A percentile compares a stretch with the other conserved stretches of the same genome.
These are phyloP conservation scores for Uria aalge DNA, from an alignment of 2,113 vertebrate genomes.

Conservation along the genomic window DNA sequence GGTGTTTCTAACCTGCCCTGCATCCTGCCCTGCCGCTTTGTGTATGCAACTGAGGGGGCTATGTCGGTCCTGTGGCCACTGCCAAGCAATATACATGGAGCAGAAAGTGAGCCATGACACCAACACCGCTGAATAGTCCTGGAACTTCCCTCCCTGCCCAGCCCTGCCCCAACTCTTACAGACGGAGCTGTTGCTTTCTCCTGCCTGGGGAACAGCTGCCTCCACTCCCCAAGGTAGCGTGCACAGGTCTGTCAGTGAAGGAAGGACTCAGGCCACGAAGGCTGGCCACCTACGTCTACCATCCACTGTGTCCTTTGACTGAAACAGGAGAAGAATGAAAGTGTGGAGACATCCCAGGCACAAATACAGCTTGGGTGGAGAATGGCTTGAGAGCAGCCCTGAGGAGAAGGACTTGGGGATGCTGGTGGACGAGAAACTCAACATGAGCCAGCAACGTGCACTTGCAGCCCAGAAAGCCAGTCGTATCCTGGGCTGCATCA, in stretches of 20 bases:
- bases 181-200: not conserved
- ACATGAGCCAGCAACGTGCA: too few species aligned
- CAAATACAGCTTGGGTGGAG: too few species aligned
- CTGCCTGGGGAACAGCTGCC: not conserved
- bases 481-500: too few species aligned
- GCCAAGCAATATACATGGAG: rapidly evolving
- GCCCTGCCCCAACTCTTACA: too few species aligned
- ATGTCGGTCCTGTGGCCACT: too few species aligned
- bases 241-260: rapidly evolving
- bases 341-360: too few species aligned
- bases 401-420: too few species aligned
- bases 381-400: too few species aligned
- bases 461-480: too few species aligned
- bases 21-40: not conserved
- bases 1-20: not conserved
- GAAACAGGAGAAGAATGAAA: not conserved
- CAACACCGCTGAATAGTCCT: not conserved
- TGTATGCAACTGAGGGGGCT: not conserved
- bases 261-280: not conserved
- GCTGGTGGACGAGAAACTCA: too few species aligned
- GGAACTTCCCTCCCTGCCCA: not conserved
- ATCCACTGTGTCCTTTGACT: not conserved
- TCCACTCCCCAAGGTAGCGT: rapidly evolving
- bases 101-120: not conserved
- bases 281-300: not conserved